Evolutionary conservation across 2,888 invertebrate genomes (phyloP).

Genomic region (Oasisia sp.): DNA sequence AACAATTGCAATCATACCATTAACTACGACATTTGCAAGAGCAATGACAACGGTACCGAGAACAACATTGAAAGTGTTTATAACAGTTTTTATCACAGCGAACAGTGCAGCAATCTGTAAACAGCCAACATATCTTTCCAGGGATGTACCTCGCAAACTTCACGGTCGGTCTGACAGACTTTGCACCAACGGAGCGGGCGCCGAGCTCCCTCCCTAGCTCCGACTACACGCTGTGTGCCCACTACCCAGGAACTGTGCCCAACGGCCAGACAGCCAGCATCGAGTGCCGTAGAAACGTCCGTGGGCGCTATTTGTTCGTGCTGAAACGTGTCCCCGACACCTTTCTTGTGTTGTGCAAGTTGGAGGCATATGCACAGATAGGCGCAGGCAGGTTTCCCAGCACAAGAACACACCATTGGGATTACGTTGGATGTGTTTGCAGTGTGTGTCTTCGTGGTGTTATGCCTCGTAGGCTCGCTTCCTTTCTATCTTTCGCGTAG

Average conservation of each 20-base stretch:
- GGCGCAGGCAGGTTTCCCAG: too few species aligned
- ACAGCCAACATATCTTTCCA: not conserved
- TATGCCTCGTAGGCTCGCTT: too few species aligned
- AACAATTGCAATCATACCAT: too few species aligned
- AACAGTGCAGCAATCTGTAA: too few species aligned
- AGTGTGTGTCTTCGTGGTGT: too few species aligned
- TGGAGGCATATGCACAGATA: not conserved
- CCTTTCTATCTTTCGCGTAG: too few species aligned
- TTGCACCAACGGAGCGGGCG: not conserved
- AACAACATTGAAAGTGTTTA: too few species aligned
- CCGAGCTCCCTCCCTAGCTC: not conserved
- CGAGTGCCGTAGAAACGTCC: not conserved
- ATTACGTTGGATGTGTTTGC: too few species aligned
- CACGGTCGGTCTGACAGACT: not conserved
- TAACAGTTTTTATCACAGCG: too few species aligned
- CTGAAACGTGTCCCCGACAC: not conserved
- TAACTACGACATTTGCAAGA: too few species aligned
- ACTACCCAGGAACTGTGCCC: not conserved
- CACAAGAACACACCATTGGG: too few species aligned
- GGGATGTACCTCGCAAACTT: not conserved
- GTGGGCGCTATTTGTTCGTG: not conserved
- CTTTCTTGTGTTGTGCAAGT: not conserved
- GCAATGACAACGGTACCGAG: too few species aligned
- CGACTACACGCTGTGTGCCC: not conserved
- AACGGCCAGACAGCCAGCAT: not conserved